These are phyloP conservation scores for Belgica antarctica DNA, from an alignment of 2,888 invertebrate species.

Conservation along the genomic window DNA sequence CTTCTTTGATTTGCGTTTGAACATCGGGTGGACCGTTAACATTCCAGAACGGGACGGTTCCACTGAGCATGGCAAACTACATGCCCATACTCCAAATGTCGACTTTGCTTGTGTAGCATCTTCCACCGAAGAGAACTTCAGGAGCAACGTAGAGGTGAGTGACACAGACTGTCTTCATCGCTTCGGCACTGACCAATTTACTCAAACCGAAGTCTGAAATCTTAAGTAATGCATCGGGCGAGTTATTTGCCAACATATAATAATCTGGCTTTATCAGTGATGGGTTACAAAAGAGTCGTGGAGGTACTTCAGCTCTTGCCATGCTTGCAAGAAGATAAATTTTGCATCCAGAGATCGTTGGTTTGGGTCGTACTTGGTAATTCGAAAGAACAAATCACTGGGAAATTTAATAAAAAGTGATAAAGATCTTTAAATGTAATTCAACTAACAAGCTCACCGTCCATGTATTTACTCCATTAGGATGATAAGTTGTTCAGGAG, in stretches of 20 bases:
- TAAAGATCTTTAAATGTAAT: too few species aligned
- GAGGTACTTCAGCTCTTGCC: slow-evolving; percentile 78
- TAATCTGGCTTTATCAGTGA: slow-evolving; percentile 55
- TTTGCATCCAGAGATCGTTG: slow-evolving; percentile 63
- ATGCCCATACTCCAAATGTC: slow-evolving; percentile 13
- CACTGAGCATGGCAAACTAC: slow-evolving; percentile 59
- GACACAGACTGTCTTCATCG: slow-evolving; percentile 86
- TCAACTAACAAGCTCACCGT: too few species aligned
- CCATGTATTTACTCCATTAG: slow-evolving; percentile 85
- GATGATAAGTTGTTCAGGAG: slow-evolving; percentile 72
- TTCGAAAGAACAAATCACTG: slow-evolving; percentile 79
- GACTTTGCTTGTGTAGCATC: slow-evolving; percentile 67
- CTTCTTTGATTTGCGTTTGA: slow-evolving; percentile 68
- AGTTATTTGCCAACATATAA: slow-evolving; percentile 51
- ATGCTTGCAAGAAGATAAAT: slow-evolving; percentile 81
- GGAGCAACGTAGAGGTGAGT: slow-evolving; percentile 80
- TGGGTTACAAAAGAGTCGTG: slow-evolving; percentile 63
- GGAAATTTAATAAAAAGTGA: too few species aligned
- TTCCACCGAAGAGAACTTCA: slow-evolving; percentile 70
- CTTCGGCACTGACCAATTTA: slow-evolving; percentile 74
- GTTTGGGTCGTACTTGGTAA: slow-evolving; percentile 55
- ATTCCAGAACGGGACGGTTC: slow-evolving; percentile 68
- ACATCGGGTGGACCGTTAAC: slow-evolving; percentile 59
- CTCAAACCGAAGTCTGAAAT: slow-evolving; percentile 67
- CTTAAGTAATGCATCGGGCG: slow-evolving; percentile 54